phyloP scores from a whole-genome alignment of 2,113 vertebrate genomes.

The Nansenia antarctica region DNA sequence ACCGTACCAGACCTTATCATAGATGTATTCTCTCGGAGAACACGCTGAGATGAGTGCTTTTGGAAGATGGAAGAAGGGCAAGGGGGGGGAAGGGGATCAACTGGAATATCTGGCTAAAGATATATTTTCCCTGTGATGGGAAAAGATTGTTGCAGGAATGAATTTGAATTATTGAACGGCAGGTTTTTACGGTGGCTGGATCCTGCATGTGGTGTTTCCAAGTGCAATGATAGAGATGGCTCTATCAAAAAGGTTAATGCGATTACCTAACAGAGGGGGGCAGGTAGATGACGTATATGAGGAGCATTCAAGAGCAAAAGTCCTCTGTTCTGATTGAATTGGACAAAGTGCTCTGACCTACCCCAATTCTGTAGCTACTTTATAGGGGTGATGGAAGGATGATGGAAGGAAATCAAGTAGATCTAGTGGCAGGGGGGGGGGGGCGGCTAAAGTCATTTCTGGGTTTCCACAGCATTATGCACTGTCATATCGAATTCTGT shows the following conservation, averaged over 20 bases:
- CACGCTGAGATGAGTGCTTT: slow-evolving; percentile 33
- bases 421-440: too few species aligned
- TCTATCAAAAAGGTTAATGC: slow-evolving; percentile 8
- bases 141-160: slow-evolving; percentile 42
- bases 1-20: not conserved
- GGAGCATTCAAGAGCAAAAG: not conserved
- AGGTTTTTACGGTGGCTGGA: slow-evolving; percentile 30
- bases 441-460: too few species aligned
- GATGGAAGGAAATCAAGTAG: not conserved
- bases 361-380: not conserved
- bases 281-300: not conserved
- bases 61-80: slow-evolving; percentile 7
- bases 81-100: slow-evolving; percentile 7
- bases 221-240: slow-evolving; percentile 15
- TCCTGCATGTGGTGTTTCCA: slow-evolving; percentile 18
- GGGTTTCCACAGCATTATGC: not conserved
- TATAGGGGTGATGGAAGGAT: not conserved
- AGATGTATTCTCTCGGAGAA: slow-evolving; percentile 7
- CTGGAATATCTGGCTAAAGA: slow-evolving; percentile 29
- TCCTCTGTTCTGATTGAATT: not conserved
- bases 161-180: slow-evolving; percentile 49
- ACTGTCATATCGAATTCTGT: not conserved
- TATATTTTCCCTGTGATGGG: slow-evolving; percentile 43
- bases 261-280: not conserved
- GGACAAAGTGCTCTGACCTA: not conserved